Base-by-base conservation (phyloP, 1,140 invertebrate genomes). In the Nautilus pompilius region DNA sequence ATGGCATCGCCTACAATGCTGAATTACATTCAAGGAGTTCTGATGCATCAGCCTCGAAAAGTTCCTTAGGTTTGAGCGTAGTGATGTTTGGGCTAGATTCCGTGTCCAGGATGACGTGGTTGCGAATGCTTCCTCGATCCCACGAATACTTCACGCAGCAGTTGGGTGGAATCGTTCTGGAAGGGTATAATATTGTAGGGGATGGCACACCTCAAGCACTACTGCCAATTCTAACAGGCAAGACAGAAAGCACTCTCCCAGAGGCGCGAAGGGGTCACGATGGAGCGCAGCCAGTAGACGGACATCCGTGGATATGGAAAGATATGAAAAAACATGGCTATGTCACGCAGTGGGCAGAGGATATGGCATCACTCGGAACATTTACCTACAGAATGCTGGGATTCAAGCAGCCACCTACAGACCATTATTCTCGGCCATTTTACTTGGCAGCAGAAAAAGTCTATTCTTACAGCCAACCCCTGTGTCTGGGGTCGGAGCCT, bases 161-260 rank as follows among this genome's bases (percentile, higher is more conserved):
- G n/a, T 78, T 96, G n/a, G 82, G 87, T 26, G 88, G 88, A 4
- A 81, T 88, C 15, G 84, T 93, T 5, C 78, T 96, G 1, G 84
- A 93, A 74, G 91, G 92, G 59, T 93, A 94, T 69, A 96, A 96
- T 74, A 95, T 96, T 60, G 89, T 97, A 2, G 95, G 95, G 0
- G 95, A 98, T 83, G 95, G 95, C 0, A 97, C 95, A 0, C 93
- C 94, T 0, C 93, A 96, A 71, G 93, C 95, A 0, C 81, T 96
- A 22, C 92, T 96, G 41, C 95, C 95, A 0, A 90, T 98, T 49
- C 82, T 98, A 0, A 96, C 94, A 0, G 87, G 87, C 5, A 89
- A 90, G 79, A 95, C 90, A 0, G 95, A 98, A 80, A 76, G 90
- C 5, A 94, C 78, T 54, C 66, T 80, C 17, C 78, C 76, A 8